These are phyloP conservation scores for Hirtodrosophila alboralis DNA, from an alignment of 2,888 invertebrate genomes.

Conservation along the genomic window DNA sequence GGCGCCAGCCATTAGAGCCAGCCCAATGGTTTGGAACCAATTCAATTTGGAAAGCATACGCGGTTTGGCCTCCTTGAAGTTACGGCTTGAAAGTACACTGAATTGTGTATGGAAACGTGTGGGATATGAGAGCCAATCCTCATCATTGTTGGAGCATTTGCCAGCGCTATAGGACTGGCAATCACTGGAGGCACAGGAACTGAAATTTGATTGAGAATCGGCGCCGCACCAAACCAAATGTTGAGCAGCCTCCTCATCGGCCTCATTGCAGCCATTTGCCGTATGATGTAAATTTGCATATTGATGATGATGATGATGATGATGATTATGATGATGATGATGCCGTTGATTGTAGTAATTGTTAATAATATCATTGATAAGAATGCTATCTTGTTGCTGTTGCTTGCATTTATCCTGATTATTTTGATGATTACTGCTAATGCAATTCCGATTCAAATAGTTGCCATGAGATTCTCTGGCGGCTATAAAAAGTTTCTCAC, in stretches of 20 bases:
- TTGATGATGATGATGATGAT: conserved; percentile 46
- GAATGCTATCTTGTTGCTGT: conserved; percentile 72
- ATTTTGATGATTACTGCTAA: conserved; percentile 40
- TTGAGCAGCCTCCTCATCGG: conserved; percentile 84
- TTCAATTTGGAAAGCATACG: conserved; percentile 91
- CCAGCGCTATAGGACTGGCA: conserved; percentile 75
- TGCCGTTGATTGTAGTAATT: conserved; percentile 76
- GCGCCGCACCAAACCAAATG: conserved; percentile 86
- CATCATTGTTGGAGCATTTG: conserved; percentile 37
- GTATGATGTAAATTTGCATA: conserved; percentile 64
- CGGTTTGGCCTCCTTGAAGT: conserved; percentile 90
- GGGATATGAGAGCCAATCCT: conserved; percentile 88
- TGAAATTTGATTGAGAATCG: conserved; percentile 88
- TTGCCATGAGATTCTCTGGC: conserved; percentile 87
- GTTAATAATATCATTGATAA: conserved; percentile 80
- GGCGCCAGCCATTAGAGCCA: conserved; percentile 89
- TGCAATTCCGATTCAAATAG: conserved; percentile 80
- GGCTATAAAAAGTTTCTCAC: conserved; percentile 88
- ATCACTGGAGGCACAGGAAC: conserved; percentile 86
- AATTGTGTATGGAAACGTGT: conserved; percentile 92
- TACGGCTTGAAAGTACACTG: conserved; percentile 89
- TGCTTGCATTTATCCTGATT: conserved; percentile 45
- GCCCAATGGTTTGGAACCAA: conserved; percentile 90
- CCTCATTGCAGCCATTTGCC: conserved; percentile 51
- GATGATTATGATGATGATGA: conserved; percentile 42